Evolutionary conservation across 2,888 invertebrate species (phyloP), one percentile per base, ranked within the genome.

Genomic region (Chalcosyrphus nemorum): DNA sequence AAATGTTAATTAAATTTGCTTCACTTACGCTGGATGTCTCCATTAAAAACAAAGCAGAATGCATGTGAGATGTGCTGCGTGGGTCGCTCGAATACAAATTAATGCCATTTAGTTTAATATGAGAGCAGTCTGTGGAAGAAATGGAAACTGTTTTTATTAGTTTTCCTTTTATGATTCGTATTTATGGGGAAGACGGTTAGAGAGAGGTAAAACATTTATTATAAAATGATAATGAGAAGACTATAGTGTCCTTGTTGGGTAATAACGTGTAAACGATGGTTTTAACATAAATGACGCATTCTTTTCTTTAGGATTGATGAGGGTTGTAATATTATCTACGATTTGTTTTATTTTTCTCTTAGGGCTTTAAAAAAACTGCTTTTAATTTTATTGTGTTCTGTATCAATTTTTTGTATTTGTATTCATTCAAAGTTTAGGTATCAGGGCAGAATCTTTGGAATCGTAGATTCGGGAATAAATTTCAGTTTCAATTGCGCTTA

Each of bases 1-100:
- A 47, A 47, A 47, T n/a, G n/a, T 47, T 47, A 47, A 47, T 47
- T 47, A 47, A 47, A 15, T 47, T 47, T 24, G n/a, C 24, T 21
- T 47, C 47, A 24, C 47, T 24, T 47, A 17, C 21, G 24, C n/a
- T 47, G 4, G 47, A 47, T 24, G 21, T 13, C 3, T 47, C 47
- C 21, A 21, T 47, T n/a, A 5, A 47, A 47, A 47, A 24, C 19
- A 47, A 47, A 47, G 13, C 11, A 24, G n/a, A 38, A 47, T 24
- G 15, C 47, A 56, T 56, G 17, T 19, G 19, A 35, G 35, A 35
- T 35, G 3, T 56, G 9, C 11, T 56, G 35, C 35, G 56, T 56
- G 35, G 56, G 56, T 4, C 3, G 56, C 19, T 9, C 19, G 4
- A 56, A 56, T 56, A 19, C 2, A 56, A 35, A 17, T 32, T 54